Evolutionary conservation across 2,888 invertebrate genomes (phyloP), one percentile per base, ranked within the genome.

Genomic region (Cerceris rybyensis): DNA sequence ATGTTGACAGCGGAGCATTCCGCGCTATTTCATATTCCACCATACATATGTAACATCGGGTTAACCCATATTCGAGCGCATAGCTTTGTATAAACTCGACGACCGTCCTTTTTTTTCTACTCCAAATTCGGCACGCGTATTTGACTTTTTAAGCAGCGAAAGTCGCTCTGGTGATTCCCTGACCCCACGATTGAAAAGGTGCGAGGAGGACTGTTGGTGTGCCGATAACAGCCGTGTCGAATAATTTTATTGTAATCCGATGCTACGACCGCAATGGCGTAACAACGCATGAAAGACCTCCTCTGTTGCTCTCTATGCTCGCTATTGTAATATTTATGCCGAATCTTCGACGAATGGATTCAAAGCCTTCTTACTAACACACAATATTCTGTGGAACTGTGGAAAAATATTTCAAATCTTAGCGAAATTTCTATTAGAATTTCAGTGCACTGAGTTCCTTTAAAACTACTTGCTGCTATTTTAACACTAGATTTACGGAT

Each of bases 41-140:
- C 84, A 87, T 89, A 87, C 85, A 87, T 87, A 87, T 87, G 86
- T 86, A 88, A 87, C 77, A 68, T 59, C 81, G 80, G 59, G 64
- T 85, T 90, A 88, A 90, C 88, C 89, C 82, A 90, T 86, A 90
- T 90, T 82, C 84, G 72, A 72, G 78, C 81, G 83, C 84, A 85
- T 81, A 73, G 83, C 67, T 83, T 84, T 77, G 86, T 81, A 85
- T 85, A 81, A 85, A 78, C 70, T 77, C 68, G 75, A 52, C 60
- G 75, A 86, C 83, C 68, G 67, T 57, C 55, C 67, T 74, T 60
- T 78, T 82, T 66, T 81, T 84, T 68, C 80, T 78, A 73, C 75
- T 75, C 68, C 68, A 73, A 82, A 84, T 85, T 81, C 73, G 75
- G 71, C 46, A 54, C 50, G 57, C 65, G 74, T 69, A 87, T 88